These are phyloP conservation scores for Pandion haliaetus DNA, from an alignment of 2,113 vertebrate species.

Conservation along the genomic window DNA sequence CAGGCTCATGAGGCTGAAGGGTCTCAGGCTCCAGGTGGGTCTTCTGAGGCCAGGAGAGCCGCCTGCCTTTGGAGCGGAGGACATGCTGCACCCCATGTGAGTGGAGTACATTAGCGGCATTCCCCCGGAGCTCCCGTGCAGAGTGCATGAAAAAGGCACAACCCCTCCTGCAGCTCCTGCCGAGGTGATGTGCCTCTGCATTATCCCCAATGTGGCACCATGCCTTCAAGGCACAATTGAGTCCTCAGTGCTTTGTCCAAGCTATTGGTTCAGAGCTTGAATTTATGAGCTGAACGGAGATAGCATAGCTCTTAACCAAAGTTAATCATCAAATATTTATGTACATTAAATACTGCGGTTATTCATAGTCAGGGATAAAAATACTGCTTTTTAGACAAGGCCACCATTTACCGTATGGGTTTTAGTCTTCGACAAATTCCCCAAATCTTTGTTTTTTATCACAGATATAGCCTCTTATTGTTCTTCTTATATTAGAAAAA, in stretches of 20 bases:
- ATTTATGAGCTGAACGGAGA: slow-evolving; percentile 44
- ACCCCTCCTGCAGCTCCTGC: background rate
- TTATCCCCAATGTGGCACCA: background rate
- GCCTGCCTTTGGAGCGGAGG: background rate
- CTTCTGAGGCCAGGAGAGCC: background rate
- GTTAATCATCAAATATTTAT: slow-evolving; percentile 69
- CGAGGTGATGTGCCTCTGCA: background rate
- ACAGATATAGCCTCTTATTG: background rate
- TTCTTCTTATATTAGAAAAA: background rate
- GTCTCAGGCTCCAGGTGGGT: background rate
- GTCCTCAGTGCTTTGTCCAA: slow-evolving; percentile 45
- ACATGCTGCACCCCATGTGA: background rate
- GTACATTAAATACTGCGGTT: slow-evolving; percentile 58
- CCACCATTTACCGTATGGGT: background rate
- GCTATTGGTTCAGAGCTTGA: slow-evolving; percentile 52
- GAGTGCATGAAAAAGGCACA: slow-evolving; percentile 14
- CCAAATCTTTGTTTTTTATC: background rate
- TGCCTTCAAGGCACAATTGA: slow-evolving; percentile 50
- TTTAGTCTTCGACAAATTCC: background rate
- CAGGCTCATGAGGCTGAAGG: background rate
- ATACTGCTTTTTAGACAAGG: slow-evolving; percentile 21
- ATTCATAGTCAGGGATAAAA: slow-evolving; percentile 56
- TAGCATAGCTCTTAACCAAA: slow-evolving; percentile 61
- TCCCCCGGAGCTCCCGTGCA: background rate
- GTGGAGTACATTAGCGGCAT: background rate